These are phyloP conservation scores for Acanthurus leucopareius DNA, from an alignment of 2,797 vertebrate species.

Conservation along the genomic window DNA sequence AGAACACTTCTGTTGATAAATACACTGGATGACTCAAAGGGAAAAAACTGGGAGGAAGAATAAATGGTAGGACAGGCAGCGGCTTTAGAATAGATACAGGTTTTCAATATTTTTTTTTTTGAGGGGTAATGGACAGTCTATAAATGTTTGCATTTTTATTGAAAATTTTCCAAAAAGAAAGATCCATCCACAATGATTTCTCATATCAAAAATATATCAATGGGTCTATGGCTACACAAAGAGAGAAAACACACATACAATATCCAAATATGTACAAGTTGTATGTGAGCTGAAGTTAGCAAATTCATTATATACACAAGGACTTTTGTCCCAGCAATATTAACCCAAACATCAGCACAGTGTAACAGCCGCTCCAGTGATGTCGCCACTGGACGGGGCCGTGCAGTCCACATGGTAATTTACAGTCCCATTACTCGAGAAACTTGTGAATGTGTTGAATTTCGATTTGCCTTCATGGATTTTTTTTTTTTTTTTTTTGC, in stretches of 20 bases:
- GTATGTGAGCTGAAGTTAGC: constrained; percentile 80
- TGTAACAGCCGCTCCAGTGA: constrained; percentile 42
- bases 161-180: constrained; percentile 62
- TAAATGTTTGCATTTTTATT: constrained; percentile 64
- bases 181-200: constrained; percentile 73
- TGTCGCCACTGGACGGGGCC: constrained; percentile 23
- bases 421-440: constrained; percentile 60
- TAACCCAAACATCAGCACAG: constrained; percentile 45
- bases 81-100: constrained; percentile 35
- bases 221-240: constrained; percentile 86
- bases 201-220: constrained; percentile 90
- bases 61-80: constrained; percentile 31
- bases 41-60: not conserved
- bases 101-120: constrained; percentile 18
- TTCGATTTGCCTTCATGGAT: constrained; percentile 19
- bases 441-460: constrained; percentile 56
- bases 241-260: constrained; percentile 83
- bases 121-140: constrained; percentile 46
- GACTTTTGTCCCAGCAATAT: constrained; percentile 55
- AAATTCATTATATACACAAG: constrained; percentile 84
- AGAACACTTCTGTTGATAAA: constrained; percentile 45
- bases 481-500: not conserved
- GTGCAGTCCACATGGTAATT: constrained; percentile 59
- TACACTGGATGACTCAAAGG: constrained; percentile 37
- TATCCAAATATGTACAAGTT: constrained; percentile 88